Evolutionary conservation across 2,113 vertebrate species (phyloP).

Genomic region (Ornithorhynchus anatinus): DNA sequence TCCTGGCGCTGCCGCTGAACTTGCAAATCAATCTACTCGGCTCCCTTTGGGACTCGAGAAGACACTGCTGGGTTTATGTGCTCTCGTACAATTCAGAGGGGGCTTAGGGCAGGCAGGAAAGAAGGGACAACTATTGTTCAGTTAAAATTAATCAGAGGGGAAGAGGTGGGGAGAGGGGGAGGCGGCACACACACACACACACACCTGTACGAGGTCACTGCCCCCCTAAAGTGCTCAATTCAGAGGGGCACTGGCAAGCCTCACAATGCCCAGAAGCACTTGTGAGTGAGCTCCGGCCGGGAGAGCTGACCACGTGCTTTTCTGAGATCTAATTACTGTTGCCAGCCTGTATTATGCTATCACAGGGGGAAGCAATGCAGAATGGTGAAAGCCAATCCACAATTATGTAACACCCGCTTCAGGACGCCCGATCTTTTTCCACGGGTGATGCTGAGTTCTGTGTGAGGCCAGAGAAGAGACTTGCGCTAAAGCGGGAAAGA

Average conservation of each 20-base stretch:
- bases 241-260: neutral
- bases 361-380: neutral
- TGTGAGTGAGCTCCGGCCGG: neutral
- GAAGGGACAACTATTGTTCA: neutral
- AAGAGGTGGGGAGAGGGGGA: too few relatives aligned
- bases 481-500: neutral
- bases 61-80: neutral
- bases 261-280: neutral
- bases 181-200: too few relatives aligned
- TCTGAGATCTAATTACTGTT: neutral
- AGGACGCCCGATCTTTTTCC: neutral
- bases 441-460: neutral
- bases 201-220: neutral
- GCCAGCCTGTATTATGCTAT: neutral
- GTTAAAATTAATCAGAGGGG: neutral
- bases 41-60: neutral
- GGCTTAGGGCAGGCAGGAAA: neutral
- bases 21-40: neutral
- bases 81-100: neutral
- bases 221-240: neutral
- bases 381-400: neutral
- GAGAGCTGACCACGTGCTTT: neutral
- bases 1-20: neutral
- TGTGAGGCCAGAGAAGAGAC: neutral
- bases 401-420: neutral